phyloP scores from a whole-genome alignment of 2,113 vertebrate species.

The Perognathus longimembris region DNA sequence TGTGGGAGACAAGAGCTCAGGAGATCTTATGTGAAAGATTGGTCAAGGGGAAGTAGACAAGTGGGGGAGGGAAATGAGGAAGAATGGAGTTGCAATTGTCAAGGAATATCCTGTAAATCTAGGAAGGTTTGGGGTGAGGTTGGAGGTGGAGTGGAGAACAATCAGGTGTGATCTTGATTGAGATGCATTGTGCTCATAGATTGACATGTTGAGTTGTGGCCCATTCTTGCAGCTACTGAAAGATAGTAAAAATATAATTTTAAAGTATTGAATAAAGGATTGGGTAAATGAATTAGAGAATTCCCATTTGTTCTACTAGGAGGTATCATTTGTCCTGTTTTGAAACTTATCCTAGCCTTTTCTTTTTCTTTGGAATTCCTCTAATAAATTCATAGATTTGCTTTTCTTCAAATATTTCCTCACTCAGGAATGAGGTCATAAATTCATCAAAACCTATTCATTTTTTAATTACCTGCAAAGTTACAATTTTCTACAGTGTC shows the following conservation, averaged over 20 bases:
- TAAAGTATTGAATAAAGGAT: not conserved
- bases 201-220: no score
- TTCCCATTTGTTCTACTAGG: not conserved
- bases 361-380: constrained; percentile 44
- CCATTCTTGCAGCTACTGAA: no score
- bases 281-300: not conserved
- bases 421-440: constrained; percentile 52
- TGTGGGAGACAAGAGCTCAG: not conserved
- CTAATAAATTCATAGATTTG: constrained; percentile 29
- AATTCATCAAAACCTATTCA: constrained; percentile 61
- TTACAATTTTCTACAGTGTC: constrained; percentile 1
- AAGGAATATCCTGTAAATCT: no score
- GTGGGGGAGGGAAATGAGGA: no score
- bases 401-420: constrained; percentile 48
- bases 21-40: not conserved
- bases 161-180: no score
- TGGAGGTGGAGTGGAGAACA: no score
- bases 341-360: not conserved
- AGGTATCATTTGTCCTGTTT: not conserved
- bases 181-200: no score
- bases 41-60: no score
- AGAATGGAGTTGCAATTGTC: no score
- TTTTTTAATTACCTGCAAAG: constrained; percentile 62
- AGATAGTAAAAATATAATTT: no score
- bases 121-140: no score